phyloP scores from a whole-genome alignment of 2,797 vertebrate genomes.

The Periparus ater region DNA sequence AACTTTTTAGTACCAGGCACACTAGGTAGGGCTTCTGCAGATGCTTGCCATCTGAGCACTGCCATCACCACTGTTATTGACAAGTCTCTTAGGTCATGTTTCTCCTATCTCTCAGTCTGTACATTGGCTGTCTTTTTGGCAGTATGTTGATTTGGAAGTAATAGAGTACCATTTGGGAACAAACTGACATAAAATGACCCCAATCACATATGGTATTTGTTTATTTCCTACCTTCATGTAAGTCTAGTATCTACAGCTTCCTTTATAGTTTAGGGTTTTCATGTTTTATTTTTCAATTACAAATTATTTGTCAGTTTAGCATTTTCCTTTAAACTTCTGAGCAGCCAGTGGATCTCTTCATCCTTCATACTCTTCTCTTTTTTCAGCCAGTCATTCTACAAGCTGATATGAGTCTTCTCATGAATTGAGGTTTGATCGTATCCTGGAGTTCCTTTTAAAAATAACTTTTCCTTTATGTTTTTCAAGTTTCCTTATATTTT shows the following conservation, averaged over 20 bases:
- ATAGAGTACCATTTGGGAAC: neutral
- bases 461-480: neutral
- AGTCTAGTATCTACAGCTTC: neutral
- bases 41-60: neutral
- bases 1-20: neutral
- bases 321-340: neutral
- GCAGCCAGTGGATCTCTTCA: neutral
- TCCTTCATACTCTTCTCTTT: neutral
- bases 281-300: neutral
- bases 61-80: neutral
- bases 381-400: accelerated
- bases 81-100: neutral
- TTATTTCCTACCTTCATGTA: neutral
- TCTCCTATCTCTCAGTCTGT: neutral
- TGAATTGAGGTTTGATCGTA: neutral
- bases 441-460: neutral
- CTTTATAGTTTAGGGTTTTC: neutral
- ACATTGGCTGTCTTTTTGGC: neutral
- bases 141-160: neutral
- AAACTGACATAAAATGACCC: neutral
- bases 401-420: neutral
- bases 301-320: neutral
- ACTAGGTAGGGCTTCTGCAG: neutral
- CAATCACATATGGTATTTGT: neutral
- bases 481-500: neutral